phyloP scores from a whole-genome alignment of 2,797 vertebrate genomes.

The Carapus acus region DNA sequence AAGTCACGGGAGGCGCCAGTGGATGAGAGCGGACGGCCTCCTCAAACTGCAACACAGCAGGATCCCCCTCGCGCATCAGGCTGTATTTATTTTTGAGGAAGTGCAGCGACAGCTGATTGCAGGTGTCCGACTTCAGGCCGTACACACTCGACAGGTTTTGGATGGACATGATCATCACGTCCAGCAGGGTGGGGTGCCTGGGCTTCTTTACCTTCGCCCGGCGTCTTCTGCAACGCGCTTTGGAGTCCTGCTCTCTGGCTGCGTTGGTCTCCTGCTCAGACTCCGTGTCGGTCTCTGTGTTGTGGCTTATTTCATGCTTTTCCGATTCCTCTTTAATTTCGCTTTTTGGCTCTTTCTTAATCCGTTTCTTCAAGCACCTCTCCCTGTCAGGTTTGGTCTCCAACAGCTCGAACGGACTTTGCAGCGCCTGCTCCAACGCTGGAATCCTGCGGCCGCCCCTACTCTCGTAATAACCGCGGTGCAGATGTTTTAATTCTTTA shows the following conservation, averaged over 20 bases:
- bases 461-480: slow-evolving; percentile 61
- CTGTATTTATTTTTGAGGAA: slow-evolving; percentile 70
- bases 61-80: slow-evolving; percentile 63
- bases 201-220: slow-evolving; percentile 19
- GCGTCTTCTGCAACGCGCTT: neutral
- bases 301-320: slow-evolving; percentile 35
- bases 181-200: slow-evolving; percentile 64
- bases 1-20: slow-evolving; percentile 58
- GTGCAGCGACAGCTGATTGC: slow-evolving; percentile 60
- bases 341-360: slow-evolving; percentile 51
- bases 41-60: slow-evolving; percentile 62
- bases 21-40: slow-evolving; percentile 37
- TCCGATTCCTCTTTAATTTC: slow-evolving; percentile 46
- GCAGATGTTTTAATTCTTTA: slow-evolving; percentile 56
- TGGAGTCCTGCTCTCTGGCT: slow-evolving; percentile 10
- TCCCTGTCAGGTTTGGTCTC: slow-evolving; percentile 29
- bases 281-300: slow-evolving; percentile 5
- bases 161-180: slow-evolving; percentile 68
- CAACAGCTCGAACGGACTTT: slow-evolving; percentile 69
- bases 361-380: too few relatives aligned
- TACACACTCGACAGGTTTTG: slow-evolving; percentile 66
- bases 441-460: slow-evolving; percentile 66
- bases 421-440: slow-evolving; percentile 65
- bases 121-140: slow-evolving; percentile 47
- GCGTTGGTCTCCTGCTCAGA: slow-evolving; percentile 2